phyloP scores from a whole-genome alignment of 1,140 invertebrate genomes.

The Eriosoma lanigerum region DNA sequence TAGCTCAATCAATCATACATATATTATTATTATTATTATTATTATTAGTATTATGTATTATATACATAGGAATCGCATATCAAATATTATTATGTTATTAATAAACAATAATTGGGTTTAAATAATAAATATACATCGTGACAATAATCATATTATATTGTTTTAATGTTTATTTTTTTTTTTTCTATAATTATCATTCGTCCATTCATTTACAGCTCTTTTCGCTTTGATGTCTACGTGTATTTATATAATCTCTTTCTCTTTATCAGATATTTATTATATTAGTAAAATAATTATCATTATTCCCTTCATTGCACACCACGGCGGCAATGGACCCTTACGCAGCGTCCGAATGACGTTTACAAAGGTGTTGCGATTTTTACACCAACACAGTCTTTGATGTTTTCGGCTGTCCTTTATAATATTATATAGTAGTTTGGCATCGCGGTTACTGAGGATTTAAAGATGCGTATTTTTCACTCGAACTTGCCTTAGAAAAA shows the following conservation, averaged over 20 bases:
- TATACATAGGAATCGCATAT: no score
- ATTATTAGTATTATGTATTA: no score
- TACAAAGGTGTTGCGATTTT: constrained; percentile 38
- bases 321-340: constrained; percentile 25
- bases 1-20: neutral
- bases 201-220: neutral
- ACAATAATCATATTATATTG: neutral
- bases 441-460: neutral
- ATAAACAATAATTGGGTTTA: no score
- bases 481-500: neutral
- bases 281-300: no score
- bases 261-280: neutral
- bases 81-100: no score
- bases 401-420: neutral
- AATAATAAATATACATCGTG: no score
- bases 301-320: constrained; percentile 24
- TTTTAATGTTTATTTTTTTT: neutral
- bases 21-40: no score
- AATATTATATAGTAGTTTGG: no score
- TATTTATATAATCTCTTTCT: neutral
- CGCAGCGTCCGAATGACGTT: neutral
- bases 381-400: constrained; percentile 25
- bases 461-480: neutral
- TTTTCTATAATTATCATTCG: no score
- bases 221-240: constrained; percentile 13